Evolutionary conservation across 2,113 vertebrate species (phyloP).

Genomic region (Pleuronectes platessa): DNA sequence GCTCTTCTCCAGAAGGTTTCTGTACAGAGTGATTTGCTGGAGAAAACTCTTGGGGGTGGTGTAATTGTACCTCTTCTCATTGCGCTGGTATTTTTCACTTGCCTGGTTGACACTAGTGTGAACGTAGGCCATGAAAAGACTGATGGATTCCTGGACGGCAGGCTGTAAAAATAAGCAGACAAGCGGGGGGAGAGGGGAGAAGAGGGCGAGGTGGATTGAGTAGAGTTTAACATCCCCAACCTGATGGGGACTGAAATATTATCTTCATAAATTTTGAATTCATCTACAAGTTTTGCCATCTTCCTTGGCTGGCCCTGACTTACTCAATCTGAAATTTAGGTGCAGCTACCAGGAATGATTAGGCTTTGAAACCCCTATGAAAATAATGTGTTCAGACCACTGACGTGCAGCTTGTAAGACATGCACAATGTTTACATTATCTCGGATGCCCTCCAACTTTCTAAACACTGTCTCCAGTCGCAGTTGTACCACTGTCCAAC

Average conservation of each 20-base stretch:
- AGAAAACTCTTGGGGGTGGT: slow-evolving; percentile 88
- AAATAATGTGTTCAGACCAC: slow-evolving; percentile 78
- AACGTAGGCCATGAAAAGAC: slow-evolving; percentile 88
- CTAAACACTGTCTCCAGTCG: slow-evolving; percentile 76
- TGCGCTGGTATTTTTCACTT: slow-evolving; percentile 82
- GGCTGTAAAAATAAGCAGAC: slow-evolving; percentile 83
- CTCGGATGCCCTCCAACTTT: slow-evolving; percentile 88
- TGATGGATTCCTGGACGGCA: slow-evolving; percentile 84
- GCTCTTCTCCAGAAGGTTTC: slow-evolving; percentile 84
- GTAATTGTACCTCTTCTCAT: slow-evolving; percentile 85
- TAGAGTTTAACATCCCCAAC: slow-evolving; percentile 78
- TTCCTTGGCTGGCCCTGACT: slow-evolving; percentile 80
- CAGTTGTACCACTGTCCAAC: slow-evolving; percentile 84
- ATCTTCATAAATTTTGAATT: slow-evolving; percentile 83
- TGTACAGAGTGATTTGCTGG: slow-evolving; percentile 86
- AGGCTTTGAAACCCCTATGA: slow-evolving; percentile 80
- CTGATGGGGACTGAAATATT: slow-evolving; percentile 80
- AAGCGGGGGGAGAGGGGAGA: slow-evolving; percentile 56
- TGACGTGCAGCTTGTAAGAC: slow-evolving; percentile 73
- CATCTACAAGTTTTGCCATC: slow-evolving; percentile 84
- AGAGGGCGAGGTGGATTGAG: slow-evolving; percentile 72
- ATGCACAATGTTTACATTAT: slow-evolving; percentile 78
- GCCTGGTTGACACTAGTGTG: slow-evolving; percentile 84
- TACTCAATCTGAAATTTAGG: slow-evolving; percentile 86
- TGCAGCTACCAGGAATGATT: slow-evolving; percentile 79